Evolutionary conservation across 2,113 vertebrate species (phyloP).

Genomic region (Phaethon lepturus): DNA sequence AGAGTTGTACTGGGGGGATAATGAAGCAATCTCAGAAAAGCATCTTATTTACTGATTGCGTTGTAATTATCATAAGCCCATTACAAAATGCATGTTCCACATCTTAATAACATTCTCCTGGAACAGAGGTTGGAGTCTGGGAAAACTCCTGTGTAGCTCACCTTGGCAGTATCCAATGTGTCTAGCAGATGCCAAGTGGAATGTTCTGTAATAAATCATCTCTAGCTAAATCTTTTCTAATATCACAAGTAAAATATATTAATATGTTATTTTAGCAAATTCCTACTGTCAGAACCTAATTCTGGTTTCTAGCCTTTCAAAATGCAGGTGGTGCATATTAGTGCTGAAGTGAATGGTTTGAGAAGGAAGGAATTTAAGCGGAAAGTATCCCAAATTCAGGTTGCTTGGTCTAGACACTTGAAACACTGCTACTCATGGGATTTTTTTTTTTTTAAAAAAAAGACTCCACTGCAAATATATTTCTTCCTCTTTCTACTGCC

Average conservation of each 20-base stretch:
- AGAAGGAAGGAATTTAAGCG: not conserved
- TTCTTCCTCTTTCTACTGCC: not conserved
- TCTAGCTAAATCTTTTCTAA: slow-evolving; percentile 2
- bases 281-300: not conserved
- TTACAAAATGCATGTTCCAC: not conserved
- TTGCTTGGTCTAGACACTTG: not conserved
- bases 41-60: not conserved
- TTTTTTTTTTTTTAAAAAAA: not conserved
- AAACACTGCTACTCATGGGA: not conserved
- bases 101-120: not conserved
- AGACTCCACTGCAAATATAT: not conserved
- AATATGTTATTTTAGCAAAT: slow-evolving; percentile 11
- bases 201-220: slow-evolving; percentile 1
- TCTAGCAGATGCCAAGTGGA: not conserved
- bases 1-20: not conserved
- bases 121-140: not conserved
- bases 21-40: not conserved
- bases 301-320: not conserved
- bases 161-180: not conserved
- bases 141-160: not conserved
- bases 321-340: not conserved
- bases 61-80: not conserved
- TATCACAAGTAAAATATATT: not conserved
- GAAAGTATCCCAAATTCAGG: not conserved
- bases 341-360: not conserved